Base-by-base conservation (phyloP, 1,140 invertebrate species). In the Drosophila repletoides region DNA sequence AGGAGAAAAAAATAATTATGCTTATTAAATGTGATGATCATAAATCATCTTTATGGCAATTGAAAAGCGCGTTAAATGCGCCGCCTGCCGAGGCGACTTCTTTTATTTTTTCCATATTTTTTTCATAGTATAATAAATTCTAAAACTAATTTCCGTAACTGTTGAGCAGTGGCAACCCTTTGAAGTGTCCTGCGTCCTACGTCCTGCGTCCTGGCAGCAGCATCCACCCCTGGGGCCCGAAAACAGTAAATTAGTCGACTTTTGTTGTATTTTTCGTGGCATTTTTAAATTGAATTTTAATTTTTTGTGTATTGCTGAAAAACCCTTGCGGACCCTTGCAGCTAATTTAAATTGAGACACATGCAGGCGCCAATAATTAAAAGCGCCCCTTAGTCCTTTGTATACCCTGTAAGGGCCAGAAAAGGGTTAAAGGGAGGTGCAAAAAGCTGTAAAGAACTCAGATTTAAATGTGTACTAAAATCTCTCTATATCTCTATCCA, bases 221-320 rank as follows among this genome's bases (percentile, higher is more conserved):
- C 31, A 60, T n/a, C 55, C 67, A 72, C 59, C 80, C 70, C 45
- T 38, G 51, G 61, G 69, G 19, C 58, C 41, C 24, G 10, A 60
- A 52, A n/a, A n/a, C n/a, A 72, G 60, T 60, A 58, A 84, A 86
- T 86, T 84, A 86, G 80, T 43, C 61, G 51, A 75, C 74, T 86
- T 84, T 84, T 84, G 79, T 84, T 81, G 34, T 59, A 70, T 67
- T 84, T 81, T 84, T 77, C 60, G 70, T 86, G 80, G 75, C 76
- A 75, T 80, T 86, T 84, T 87, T 80, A 87, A 86, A 86, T 86
- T 86, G 80, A 86, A 86, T 80, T 86, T 86, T 86, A 86, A 86
- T 86, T 80, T 80, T 58, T 63, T 49, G 31, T 12, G 33, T 59
- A 4, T 33, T 9, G 9, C 61, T n/a, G n/a, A n/a, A n/a, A n/a